Base-by-base conservation (phyloP, 2,113 vertebrate genomes). In the Trematomus loennbergii region DNA sequence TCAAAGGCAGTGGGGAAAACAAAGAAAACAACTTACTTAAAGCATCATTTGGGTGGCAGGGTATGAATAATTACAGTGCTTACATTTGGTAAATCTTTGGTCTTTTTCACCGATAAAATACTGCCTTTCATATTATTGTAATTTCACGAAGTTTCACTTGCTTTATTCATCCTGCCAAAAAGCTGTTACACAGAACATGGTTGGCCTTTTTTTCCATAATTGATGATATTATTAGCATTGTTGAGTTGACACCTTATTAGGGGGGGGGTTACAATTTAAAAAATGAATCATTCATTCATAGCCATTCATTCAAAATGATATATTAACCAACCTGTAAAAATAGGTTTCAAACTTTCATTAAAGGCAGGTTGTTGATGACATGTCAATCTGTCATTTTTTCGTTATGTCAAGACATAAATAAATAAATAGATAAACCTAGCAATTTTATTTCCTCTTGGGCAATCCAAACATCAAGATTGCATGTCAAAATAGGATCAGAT, bases 401-500 rank as follows among this genome's bases (percentile, higher is more conserved):
- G 40, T 20, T 18, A 50, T 29, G 9, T 29, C 13, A 9, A 60
- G 45, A 71, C 5, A 58, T n/a, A 2, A 17, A 46, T 22, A 52
- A 59, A 67, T 67, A 68, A 63, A 40, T 40, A 40, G 5, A 75
- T 18, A 25, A 70, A 49, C 10, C 29, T 18, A 60, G 20, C 25
- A 7, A 10, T 55, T 16, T 52, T 63, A 64, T 81, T 65, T 46
- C 25, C 54, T 54, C 62, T 22, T 46, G 17, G 69, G 55, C 58
- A 69, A 82, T 87, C 72, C 50, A 64, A 50, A 78, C 60, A 64
- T 71, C 16, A n/a, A 86, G 68, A 87, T 73, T 78, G 46, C 33
- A 66, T 71, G 71, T 87, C 57, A 74, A 67, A 90, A 86, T 12
- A 16, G 81, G 43, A 87, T 88, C 74, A 58, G 20, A 87, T 69